Percentiles rank a stretch among this genome's conserved stretches.
Evolutionary conservation across 2,113 vertebrate species (phyloP).

Genomic region (Saiga tatarica): DNA sequence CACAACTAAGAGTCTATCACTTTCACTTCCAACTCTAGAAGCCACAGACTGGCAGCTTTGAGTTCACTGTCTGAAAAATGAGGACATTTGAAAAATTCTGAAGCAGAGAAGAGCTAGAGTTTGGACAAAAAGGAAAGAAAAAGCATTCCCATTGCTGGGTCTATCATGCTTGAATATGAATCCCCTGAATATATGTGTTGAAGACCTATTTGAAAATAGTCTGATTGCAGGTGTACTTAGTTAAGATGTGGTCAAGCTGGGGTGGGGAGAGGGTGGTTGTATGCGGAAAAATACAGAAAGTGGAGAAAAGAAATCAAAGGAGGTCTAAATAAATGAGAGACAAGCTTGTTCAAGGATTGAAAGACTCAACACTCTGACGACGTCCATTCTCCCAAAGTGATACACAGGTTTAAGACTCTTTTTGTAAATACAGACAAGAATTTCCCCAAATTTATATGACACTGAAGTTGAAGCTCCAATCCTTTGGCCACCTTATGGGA

Average conservation of each 20-base stretch:
- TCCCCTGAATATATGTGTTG: no score
- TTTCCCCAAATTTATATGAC: neutral
- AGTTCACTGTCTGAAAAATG: no score
- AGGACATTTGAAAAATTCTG: neutral
- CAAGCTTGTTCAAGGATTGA: neutral
- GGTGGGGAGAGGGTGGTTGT: fast-evolving
- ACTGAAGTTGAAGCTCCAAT: neutral
- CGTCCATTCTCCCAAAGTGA: neutral
- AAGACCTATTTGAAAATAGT: neutral
- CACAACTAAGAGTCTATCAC: fast-evolving
- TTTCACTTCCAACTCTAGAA: neutral
- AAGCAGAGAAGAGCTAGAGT: neutral
- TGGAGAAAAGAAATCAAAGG: neutral
- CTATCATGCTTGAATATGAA: fast-evolving
- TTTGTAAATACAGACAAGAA: neutral
- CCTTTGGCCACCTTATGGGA: neutral
- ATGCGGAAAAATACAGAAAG: neutral
- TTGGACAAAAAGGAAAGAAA: neutral
- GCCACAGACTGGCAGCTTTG: neutral
- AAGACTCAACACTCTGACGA: neutral
- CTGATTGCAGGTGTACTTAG: neutral
- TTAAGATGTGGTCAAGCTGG: neutral
- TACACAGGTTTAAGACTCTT: neutral
- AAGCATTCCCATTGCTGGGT: no score
- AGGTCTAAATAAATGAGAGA: neutral